phyloP scores from a whole-genome alignment of 2,888 invertebrate genomes.

The Mantis religiosa region DNA sequence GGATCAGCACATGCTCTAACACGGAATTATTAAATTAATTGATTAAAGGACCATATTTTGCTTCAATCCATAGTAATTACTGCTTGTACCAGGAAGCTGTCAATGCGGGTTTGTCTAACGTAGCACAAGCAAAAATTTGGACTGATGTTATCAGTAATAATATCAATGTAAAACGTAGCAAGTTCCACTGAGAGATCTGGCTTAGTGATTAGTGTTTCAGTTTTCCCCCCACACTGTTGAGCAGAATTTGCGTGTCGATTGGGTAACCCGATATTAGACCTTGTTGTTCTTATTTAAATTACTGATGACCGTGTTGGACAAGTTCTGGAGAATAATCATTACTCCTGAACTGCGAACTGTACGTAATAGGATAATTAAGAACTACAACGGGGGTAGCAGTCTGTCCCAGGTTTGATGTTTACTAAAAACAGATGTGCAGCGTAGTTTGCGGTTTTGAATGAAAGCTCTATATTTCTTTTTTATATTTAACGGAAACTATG shows the following conservation, averaged over 20 bases:
- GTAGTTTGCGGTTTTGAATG: neutral
- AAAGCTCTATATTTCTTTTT: neutral
- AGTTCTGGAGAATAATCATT: neutral
- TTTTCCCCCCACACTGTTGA: neutral
- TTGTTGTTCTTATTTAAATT: neutral
- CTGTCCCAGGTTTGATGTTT: neutral
- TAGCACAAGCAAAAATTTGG: neutral
- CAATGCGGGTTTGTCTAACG: neutral
- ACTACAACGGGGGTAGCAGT: neutral
- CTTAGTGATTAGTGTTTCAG: neutral
- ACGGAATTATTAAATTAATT: neutral
- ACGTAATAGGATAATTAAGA: neutral
- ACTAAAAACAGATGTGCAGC: neutral
- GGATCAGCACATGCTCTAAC: neutral
- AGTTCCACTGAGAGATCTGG: neutral
- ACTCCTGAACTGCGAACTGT: neutral
- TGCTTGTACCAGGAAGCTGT: neutral
- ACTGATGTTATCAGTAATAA: neutral
- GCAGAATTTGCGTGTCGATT: neutral
- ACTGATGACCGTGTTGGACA: neutral
- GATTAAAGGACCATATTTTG: neutral
- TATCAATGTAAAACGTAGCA: neutral
- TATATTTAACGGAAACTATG: too few relatives aligned
- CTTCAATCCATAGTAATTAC: neutral
- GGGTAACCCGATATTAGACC: neutral